These are phyloP conservation scores for Teleopsis dalmanni DNA, from an alignment of 1,140 invertebrate genomes.

Conservation along the genomic window DNA sequence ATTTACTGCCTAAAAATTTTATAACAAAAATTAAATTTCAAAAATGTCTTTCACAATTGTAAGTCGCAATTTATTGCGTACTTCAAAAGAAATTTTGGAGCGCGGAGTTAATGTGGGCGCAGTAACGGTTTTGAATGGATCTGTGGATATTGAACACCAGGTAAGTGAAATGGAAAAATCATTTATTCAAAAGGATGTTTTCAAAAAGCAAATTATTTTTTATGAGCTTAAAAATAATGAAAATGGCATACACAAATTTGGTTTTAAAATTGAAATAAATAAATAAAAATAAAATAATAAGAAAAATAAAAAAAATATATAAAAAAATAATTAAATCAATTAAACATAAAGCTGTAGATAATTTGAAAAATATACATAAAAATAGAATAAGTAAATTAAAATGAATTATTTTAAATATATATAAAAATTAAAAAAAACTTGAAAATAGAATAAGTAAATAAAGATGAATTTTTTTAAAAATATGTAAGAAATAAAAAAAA, in stretches of 20 bases:
- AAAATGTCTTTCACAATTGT: conserved; percentile 36
- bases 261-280: background rate
- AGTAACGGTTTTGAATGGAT: conserved; percentile 12
- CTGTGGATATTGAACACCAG: conserved; percentile 21
- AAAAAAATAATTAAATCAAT: background rate
- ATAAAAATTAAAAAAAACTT: background rate
- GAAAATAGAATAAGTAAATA: background rate
- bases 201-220: background rate
- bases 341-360: background rate
- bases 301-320: background rate
- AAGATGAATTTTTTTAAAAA: background rate
- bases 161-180: conserved; percentile 8
- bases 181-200: background rate
- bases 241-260: background rate
- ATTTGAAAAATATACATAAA: background rate
- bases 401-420: background rate
- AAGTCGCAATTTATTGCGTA: conserved; percentile 36
- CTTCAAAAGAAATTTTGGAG: conserved; percentile 40
- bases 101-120: conserved; percentile 35
- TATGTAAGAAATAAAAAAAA: conserved; percentile 1
- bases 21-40: background rate
- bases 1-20: background rate
- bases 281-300: background rate
- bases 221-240: background rate
- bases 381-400: background rate